These are phyloP conservation scores for Pyrgilauda ruficollis DNA, from an alignment of 2,113 vertebrate species.

Conservation along the genomic window DNA sequence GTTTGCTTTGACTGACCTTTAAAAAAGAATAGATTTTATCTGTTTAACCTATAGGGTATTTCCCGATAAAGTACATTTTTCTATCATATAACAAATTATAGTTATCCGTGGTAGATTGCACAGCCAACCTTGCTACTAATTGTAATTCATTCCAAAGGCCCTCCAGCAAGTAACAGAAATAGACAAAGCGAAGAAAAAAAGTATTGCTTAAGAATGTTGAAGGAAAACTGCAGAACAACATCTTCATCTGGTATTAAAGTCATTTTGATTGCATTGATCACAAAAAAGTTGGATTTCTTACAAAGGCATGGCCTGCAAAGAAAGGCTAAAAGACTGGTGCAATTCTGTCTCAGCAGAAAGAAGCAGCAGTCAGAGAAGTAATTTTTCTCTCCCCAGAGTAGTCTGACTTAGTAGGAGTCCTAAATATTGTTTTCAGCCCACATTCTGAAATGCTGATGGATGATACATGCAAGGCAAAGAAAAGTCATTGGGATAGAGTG, in stretches of 20 bases:
- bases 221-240: background rate
- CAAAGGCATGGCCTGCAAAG: slow-evolving; percentile 21
- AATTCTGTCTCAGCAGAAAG: slow-evolving; percentile 27
- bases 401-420: background rate
- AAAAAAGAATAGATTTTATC: background rate
- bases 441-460: slow-evolving; percentile 34
- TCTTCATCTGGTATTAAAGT: background rate
- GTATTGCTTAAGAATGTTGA: background rate
- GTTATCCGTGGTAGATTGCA: background rate
- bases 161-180: background rate
- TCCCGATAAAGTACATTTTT: background rate
- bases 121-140: background rate
- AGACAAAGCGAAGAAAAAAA: background rate
- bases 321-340: slow-evolving; percentile 2
- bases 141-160: background rate
- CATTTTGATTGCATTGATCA: slow-evolving; percentile 8
- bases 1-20: background rate
- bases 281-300: slow-evolving; percentile 37
- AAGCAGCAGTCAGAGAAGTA: slow-evolving; percentile 4
- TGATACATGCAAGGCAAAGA: slow-evolving; percentile 3
- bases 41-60: background rate
- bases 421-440: background rate
- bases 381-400: slow-evolving; percentile 8
- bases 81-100: background rate
- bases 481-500: background rate